Evolutionary conservation across 2,797 vertebrate species (phyloP).

Genomic region (Trachurus trachurus): DNA sequence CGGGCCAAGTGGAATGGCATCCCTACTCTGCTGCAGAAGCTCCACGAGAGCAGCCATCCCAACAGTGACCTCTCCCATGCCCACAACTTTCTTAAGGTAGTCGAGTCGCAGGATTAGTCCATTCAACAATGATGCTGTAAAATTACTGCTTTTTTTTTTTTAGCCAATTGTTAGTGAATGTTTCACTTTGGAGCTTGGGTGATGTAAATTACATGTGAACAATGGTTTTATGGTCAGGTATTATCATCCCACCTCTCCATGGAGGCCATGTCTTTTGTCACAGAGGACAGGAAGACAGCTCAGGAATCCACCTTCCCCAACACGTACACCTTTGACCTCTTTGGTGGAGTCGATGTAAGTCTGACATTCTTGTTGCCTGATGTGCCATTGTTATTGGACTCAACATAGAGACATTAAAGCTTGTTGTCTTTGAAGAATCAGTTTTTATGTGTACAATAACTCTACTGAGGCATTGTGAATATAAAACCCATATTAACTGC

Average conservation of each 20-base stretch:
- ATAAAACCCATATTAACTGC: background rate
- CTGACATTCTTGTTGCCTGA: background rate
- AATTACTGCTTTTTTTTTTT: background rate
- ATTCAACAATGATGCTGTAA: background rate
- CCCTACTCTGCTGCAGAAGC: conserved; percentile 92
- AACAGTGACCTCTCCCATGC: conserved; percentile 96
- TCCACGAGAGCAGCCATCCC: conserved; percentile 94
- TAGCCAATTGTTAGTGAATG: background rate
- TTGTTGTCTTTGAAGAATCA: background rate
- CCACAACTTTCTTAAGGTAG: conserved; percentile 96
- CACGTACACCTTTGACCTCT: conserved; percentile 97
- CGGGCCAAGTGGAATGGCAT: conserved; percentile 97
- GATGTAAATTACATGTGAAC: background rate
- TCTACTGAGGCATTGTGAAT: background rate
- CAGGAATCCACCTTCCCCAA: conserved; percentile 95
- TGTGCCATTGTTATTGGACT: background rate
- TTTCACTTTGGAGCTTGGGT: background rate
- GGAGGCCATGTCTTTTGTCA: conserved; percentile 99
- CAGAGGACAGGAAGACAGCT: conserved; percentile 94
- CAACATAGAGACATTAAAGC: background rate
- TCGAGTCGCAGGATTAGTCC: background rate
- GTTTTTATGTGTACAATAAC: background rate
- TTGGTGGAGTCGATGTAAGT: conserved; percentile 98
- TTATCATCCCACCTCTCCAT: conserved; percentile 97
- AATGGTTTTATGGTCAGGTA: conserved; percentile 82